Evolutionary conservation across 1,140 invertebrate genomes (phyloP), one percentile per base, ranked within the genome.

Genomic region (Drosophila navojoa): DNA sequence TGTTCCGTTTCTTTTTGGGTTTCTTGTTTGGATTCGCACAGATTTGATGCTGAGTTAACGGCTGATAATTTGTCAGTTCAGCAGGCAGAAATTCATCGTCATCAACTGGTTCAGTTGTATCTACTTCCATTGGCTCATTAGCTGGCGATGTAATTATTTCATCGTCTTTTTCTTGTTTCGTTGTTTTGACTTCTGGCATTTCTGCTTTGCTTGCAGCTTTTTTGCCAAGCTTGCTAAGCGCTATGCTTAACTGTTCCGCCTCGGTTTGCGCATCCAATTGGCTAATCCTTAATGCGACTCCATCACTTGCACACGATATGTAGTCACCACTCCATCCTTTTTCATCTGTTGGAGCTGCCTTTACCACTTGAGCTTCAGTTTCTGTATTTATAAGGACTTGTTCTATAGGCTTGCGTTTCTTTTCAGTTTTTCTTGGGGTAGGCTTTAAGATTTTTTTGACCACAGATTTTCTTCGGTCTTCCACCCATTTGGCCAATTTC

Each of bases 1-100:
- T 90, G 61, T 72, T 81, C 6, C 79, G 71, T 29, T 82, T 90
- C 57, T 82, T 90, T 66, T 90, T 90, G 0, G 76, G 76, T 57
- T 82, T 82, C 25, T 87, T 90, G 61, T 84, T 61, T 1, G 87
- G 87, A 78, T 90, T 90, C 0, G 87, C 27, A 0, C 69, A 50
- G 5, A 86, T 66, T 22, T 78, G 69, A 27, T 81, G 70, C 4
- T 87, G 63, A n/a, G 71, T 90, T 0, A 90, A 67, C 1, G 87
- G 76, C 3, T 71, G 61, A 69, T 90, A 90, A 11, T 1, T 47
- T 6, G 64, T 25, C 15, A 81, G 40, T 10, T 82, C 44, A 0
- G 15, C 32, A 0, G 52, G 57, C 50, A 90, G 29, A 53, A 90
- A 90, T 1, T 90, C 79, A 40, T 90, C 81, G 5, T 60, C 73